phyloP scores from a whole-genome alignment of 2,888 invertebrate species.

The Drosophila pegasa region DNA sequence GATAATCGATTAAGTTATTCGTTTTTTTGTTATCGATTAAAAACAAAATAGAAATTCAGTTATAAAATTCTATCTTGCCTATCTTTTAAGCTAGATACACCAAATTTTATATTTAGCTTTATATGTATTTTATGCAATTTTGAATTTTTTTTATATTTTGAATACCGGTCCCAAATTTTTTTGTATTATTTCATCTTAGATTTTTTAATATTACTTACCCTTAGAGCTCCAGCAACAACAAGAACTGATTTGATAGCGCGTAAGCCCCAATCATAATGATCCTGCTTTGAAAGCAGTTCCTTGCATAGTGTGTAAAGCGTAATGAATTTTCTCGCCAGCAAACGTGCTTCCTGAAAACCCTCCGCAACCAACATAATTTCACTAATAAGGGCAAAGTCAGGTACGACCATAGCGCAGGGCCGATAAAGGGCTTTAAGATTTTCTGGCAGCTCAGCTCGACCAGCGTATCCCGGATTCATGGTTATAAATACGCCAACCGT shows the following conservation, averaged over 20 bases:
- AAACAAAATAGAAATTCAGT: no score
- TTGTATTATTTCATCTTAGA: no score
- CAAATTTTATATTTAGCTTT: no score
- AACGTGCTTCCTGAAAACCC: conserved; percentile 96
- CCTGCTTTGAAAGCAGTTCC: conserved; percentile 96
- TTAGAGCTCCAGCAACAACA: conserved; percentile 96
- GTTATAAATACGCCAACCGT: conserved; percentile 97
- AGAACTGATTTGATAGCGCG: conserved; percentile 97
- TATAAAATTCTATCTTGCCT: no score
- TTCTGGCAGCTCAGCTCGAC: conserved; percentile 94
- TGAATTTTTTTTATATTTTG: no score
- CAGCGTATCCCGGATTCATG: conserved; percentile 98
- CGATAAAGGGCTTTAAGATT: conserved; percentile 91
- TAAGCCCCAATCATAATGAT: conserved; percentile 98
- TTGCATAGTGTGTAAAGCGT: conserved; percentile 95
- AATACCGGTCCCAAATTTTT: no score
- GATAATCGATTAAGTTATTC: no score
- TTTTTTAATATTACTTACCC: conserved; percentile 87
- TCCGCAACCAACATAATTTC: conserved; percentile 99
- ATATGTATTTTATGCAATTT: no score
- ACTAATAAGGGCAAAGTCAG: conserved; percentile 97
- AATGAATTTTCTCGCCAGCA: conserved; percentile 96
- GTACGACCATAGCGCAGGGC: conserved; percentile 98
- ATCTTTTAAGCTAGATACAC: no score
- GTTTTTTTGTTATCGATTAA: no score